Evolutionary conservation across 2,888 invertebrate genomes (phyloP), one percentile per base, ranked within the genome.

Genomic region (Entomobrya proxima): DNA sequence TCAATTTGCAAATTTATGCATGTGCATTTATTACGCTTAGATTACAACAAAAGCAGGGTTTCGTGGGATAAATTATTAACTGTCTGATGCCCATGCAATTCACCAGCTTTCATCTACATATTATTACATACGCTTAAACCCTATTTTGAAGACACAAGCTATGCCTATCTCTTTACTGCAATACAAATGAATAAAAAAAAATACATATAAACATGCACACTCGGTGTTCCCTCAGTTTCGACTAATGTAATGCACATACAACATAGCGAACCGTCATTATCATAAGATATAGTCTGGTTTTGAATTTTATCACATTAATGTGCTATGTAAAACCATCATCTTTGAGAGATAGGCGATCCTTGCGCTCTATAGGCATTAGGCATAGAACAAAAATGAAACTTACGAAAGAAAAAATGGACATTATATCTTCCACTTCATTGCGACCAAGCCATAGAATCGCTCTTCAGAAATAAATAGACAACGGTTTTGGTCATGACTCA

Each of bases 251-350:
- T n/a, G n/a, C n/a, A 67, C 13, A 15, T n/a, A 64, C 64, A 64
- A 35, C 64, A 64, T 64, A 18, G 50, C 24, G 40, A 67, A 24
- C n/a, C 67, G 37, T 67, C 67, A 67, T 40, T 40, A 67, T 67
- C 67, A 40, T n/a, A 40, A 50, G n/a, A 67, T 40, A 18, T 40
- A 40, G 21, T 67, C 67, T 67, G 67, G 67, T 67, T 67, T 67
- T 67, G 67, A 67, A 67, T 37, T 67, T 67, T 40, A 67, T 67
- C 40, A 35, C 64, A 2, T 30, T 64, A 67, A 67, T 67, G 37
- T 3, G 24, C 21, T 9, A 21, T 40, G 40, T 40, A 40, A 67
- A 40, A 67, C 40, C 0, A 0, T 3, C 2, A 67, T 40, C 67
- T 37, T 67, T 13, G 35, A 37, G 21, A 2, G 58, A 2, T 24